Evolutionary conservation across 2,113 vertebrate genomes (phyloP), one percentile per base, ranked within the genome.

Genomic region (Rana temporaria): DNA sequence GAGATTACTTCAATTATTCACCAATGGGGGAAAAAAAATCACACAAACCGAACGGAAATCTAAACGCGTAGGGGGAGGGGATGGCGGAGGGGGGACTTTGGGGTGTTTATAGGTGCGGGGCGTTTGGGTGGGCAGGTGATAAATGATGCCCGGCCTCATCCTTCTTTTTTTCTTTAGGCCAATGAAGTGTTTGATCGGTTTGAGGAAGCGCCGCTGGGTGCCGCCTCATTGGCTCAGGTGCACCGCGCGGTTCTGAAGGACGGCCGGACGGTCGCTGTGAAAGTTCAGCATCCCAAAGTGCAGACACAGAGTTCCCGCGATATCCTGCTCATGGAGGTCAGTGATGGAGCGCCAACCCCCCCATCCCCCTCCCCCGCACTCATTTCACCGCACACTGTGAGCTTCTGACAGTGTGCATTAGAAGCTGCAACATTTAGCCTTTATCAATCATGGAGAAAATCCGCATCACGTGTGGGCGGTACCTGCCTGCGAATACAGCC

Each of bases 261-360:
- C 73, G 98, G 98, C n/a, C 95, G 92, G 82, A 97, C 93, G 0
- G 98, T 99, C 85, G 98, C 98, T 0, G 95, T 99, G 85, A 99
- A 99, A 90, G 95, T 99, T 62, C 98, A 99, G 86, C 98, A 99
- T 88, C 98, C 97, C 0, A 99, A 99, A 85, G 98, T 99, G 22
- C 95, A 95, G 86, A 86, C 86, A 22, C 98, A 99, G 88, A 97
- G 96, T 86, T 92, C 94, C 22, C 96, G 92, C 88, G 98, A 99
- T 90, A 95, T 99, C 84, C 81, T 96, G 32, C 92, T 98, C 81
- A 99, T 99, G 92, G 97, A 99, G 96, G 98, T 99, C 89, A 94
- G 88, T 69, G 9, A 11, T 48, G 6, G 1, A 8, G 1, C 6
- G 1, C 6, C 6, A 9, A 14, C 6, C 42, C 9, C 6, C 34